phyloP scores from a whole-genome alignment of 2,888 invertebrate genomes.

The Andrena fulva region DNA sequence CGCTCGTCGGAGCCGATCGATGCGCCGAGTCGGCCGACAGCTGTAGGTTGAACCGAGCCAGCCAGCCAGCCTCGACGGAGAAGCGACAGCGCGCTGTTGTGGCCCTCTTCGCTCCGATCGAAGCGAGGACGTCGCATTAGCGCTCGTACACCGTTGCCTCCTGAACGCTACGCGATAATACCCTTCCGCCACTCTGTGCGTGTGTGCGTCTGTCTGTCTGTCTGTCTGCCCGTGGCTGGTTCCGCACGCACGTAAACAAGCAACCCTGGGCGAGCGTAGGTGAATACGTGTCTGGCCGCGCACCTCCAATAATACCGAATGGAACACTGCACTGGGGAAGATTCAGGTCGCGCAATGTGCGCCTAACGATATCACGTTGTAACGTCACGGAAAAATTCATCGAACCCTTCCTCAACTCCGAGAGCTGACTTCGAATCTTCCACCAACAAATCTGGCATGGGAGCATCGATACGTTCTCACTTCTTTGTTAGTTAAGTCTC shows the following conservation, averaged over 20 bases:
- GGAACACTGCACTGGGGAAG: constrained; percentile 11
- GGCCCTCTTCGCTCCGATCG: constrained; percentile 44
- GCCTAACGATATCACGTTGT: constrained; percentile 5
- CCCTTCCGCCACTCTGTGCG: constrained; percentile 9
- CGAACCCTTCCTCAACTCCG: neutral
- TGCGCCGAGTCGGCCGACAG: constrained; percentile 59
- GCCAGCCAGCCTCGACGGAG: constrained; percentile 40
- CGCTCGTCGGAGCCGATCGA: constrained; percentile 63
- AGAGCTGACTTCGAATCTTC: neutral
- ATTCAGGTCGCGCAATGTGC: constrained; percentile 14
- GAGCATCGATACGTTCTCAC: neutral
- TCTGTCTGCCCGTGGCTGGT: neutral
- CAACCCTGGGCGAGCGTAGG: neutral
- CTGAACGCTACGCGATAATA: constrained; percentile 58
- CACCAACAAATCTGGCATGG: too few species aligned
- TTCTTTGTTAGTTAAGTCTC: too few species aligned
- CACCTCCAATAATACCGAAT: constrained; percentile 39
- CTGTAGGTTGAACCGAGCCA: constrained; percentile 43
- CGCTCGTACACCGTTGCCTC: constrained; percentile 53
- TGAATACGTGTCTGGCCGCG: constrained; percentile 40
- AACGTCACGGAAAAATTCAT: neutral
- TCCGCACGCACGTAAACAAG: neutral
- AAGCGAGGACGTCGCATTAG: constrained; percentile 60
- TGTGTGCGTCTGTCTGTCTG: neutral
- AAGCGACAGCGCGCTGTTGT: constrained; percentile 42